Base-by-base conservation (phyloP, 35 echinoderm and acorn worm genomes). In the Diadema setosum region DNA sequence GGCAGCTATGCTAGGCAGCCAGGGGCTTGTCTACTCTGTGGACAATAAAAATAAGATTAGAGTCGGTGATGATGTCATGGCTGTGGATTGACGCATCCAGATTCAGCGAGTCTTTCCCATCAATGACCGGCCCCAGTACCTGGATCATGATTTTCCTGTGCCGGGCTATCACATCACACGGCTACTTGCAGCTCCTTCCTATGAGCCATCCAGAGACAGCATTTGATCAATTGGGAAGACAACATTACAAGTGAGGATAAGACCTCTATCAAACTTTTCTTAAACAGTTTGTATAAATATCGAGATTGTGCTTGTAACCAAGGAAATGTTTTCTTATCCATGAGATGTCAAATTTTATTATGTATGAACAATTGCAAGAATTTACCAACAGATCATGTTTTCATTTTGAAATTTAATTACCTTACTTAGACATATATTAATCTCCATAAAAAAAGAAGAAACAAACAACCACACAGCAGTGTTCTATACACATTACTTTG, bases 21-120 rank as follows among this genome's bases (percentile, higher is more conserved):
- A 42, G n/a, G 20, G 75, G 0, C 12, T 70, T n/a, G 45, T 85
- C 31, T 61, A 83, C 6, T 93, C 91, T 27, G 70, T 82, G 0
- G 91, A 93, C 42, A 93, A 87, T n/a, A 93, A 93, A 48, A 82
- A 87, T 39, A 93, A 89, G 43, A n/a, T n/a, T n/a, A n/a, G n/a
- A n/a, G n/a, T n/a, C n/a, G n/a, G n/a, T n/a, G n/a, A n/a, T n/a
- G n/a, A 57, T 93, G 27, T 84, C 17, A 37, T 46, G 14, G 89
- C 89, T 34, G 63, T 87, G 15, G 89, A 91, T 24, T 2, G 89
- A 49, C 45, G 83, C 12, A 46, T 82, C 14, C 26, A 27, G 0
- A 86, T 91, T 8, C 17, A 46, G 2, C 33, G 67, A 16, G 3
- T 91, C 9, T 91, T 87, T 24, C 82, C 82, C 39, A 76, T 1